A percentile compares a stretch with the other conserved stretches of the same genome.
These are phyloP conservation scores for Hystrix cristata DNA, from an alignment of 2,113 vertebrate genomes.

Conservation along the genomic window DNA sequence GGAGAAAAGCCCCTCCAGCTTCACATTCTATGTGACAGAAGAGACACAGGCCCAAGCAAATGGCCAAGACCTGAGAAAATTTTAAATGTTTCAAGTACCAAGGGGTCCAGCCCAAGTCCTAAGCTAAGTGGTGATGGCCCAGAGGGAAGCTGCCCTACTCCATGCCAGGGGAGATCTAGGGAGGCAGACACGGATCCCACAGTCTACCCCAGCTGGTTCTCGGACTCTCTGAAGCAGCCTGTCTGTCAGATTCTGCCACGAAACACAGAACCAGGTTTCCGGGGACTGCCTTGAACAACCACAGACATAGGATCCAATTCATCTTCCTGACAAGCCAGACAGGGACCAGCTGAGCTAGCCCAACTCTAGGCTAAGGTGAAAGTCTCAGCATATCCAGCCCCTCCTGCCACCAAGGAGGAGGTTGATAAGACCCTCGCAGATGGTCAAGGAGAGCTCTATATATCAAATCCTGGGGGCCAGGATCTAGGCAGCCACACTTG, in stretches of 20 bases:
- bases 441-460: neutral
- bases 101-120: neutral
- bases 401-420: neutral
- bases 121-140: neutral
- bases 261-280: conserved; percentile 26
- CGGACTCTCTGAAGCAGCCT: conserved; percentile 42
- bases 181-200: neutral
- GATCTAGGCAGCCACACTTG: conserved; percentile 23
- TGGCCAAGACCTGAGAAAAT: neutral
- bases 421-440: neutral
- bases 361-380: conserved; percentile 36
- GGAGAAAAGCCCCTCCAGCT: neutral
- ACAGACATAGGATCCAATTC: conserved; percentile 31
- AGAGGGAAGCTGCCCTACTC: neutral
- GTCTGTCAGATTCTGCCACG: neutral
- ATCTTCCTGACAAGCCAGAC: conserved; percentile 60
- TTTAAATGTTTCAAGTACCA: conserved; percentile 31
- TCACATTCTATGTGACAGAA: neutral
- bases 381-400: neutral
- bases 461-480: neutral
- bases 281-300: conserved; percentile 25
- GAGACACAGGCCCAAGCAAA: conserved; percentile 19
- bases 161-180: neutral
- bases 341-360: conserved; percentile 7
- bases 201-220: neutral